phyloP scores from a whole-genome alignment of 2,797 vertebrate species.

The Cyprinodon diabolis region DNA sequence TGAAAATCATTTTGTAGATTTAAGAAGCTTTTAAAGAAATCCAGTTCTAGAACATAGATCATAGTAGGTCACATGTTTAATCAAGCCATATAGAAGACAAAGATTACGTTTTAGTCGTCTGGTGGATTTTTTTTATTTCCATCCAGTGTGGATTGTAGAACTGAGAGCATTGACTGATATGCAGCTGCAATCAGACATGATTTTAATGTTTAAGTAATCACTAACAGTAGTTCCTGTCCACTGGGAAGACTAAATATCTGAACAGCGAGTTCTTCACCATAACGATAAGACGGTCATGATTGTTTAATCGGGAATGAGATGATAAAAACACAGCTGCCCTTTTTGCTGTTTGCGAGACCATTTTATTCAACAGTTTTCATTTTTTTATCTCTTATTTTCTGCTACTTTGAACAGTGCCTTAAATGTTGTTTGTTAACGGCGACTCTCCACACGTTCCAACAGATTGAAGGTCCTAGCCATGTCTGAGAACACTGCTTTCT shows the following conservation, averaged over 20 bases:
- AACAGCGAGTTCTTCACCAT: conserved; percentile 7
- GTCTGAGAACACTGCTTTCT: conserved; percentile 75
- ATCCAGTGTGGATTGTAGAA: background rate
- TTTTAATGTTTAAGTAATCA: background rate
- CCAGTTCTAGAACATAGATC: background rate
- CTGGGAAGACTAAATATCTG: background rate
- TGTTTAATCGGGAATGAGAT: background rate
- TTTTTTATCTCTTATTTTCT: background rate
- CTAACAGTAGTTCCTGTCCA: background rate
- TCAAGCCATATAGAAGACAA: too few relatives aligned
- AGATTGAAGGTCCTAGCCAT: conserved; percentile 29
- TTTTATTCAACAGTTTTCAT: background rate
- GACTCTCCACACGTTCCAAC: conserved; percentile 26
- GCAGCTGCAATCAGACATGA: background rate
- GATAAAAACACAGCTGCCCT: background rate
- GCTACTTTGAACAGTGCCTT: background rate
- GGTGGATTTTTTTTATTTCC: background rate
- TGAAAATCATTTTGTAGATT: background rate
- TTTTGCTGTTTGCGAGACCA: background rate
- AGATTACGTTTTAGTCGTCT: background rate
- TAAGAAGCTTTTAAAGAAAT: background rate
- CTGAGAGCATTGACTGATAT: background rate
- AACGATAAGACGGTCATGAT: background rate
- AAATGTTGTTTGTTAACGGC: conserved; percentile 9
- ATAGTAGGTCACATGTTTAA: background rate